Evolutionary conservation across 2,113 vertebrate species (phyloP).

Genomic region (Urocynchramus pylzowi): DNA sequence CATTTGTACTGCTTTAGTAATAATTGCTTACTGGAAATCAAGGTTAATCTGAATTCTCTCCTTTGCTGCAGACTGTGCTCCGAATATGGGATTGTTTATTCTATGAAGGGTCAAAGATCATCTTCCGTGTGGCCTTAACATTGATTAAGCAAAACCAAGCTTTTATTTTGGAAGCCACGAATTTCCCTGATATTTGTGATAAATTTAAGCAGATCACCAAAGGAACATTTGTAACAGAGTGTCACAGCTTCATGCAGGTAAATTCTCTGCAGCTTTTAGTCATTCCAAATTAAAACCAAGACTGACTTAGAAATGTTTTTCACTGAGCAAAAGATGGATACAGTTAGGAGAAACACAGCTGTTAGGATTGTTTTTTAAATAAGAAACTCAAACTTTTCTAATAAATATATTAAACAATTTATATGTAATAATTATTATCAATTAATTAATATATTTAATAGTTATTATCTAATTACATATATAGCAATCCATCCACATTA

Average conservation of each 20-base stretch:
- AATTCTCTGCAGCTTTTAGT: not conserved
- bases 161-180: conserved; percentile 82
- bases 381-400: not conserved
- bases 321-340: not conserved
- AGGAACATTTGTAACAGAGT: conserved; percentile 84
- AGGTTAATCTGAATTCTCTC: not conserved
- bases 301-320: not conserved
- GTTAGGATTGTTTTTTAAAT: not conserved
- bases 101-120: conserved; percentile 93
- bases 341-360: not conserved
- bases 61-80: conserved; percentile 84
- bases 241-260: conserved; percentile 93
- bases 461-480: not conserved
- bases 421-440: not conserved
- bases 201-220: conserved; percentile 88
- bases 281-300: not conserved
- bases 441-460: not conserved
- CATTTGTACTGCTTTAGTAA: not conserved
- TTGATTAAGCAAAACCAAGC: conserved; percentile 87
- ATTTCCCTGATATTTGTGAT: conserved; percentile 86
- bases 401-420: not conserved
- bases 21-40: not conserved
- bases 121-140: conserved; percentile 92
- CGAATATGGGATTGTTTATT: conserved; percentile 96
- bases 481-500: not conserved